These are phyloP conservation scores for Creontiades dilutus DNA, from an alignment of 2,888 invertebrate genomes.

Conservation along the genomic window DNA sequence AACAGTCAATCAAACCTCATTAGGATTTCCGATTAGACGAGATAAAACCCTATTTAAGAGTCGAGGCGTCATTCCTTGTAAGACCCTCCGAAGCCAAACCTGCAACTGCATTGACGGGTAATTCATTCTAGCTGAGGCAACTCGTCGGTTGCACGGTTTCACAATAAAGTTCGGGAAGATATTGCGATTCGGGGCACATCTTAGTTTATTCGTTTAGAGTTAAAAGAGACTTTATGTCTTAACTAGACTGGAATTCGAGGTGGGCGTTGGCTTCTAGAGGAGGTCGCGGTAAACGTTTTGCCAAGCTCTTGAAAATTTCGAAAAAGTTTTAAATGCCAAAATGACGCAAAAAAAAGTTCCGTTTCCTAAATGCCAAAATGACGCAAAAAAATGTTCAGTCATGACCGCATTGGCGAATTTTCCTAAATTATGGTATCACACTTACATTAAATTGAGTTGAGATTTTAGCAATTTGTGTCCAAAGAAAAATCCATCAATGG, in stretches of 20 bases:
- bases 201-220: neutral
- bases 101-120: neutral
- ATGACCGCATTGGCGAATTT: too few species aligned
- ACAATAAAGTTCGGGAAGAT: neutral
- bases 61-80: neutral
- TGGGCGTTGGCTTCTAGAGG: neutral
- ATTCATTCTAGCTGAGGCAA: neutral
- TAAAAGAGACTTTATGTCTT: too few species aligned
- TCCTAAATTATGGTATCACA: too few species aligned
- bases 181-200: neutral
- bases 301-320: too few species aligned
- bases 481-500: too few species aligned
- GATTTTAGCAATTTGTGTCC: too few species aligned
- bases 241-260: neutral
- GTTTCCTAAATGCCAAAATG: too few species aligned
- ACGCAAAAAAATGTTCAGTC: too few species aligned
- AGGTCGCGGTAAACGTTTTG: too few species aligned
- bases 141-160: neutral
- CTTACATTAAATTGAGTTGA: too few species aligned
- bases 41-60: slow-evolving; percentile 2
- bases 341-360: too few species aligned
- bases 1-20: slow-evolving; percentile 12
- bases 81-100: neutral
- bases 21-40: neutral
- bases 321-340: too few species aligned